These are phyloP conservation scores for Diuraphis noxia DNA, from an alignment of 1,140 invertebrate genomes.

Conservation along the genomic window DNA sequence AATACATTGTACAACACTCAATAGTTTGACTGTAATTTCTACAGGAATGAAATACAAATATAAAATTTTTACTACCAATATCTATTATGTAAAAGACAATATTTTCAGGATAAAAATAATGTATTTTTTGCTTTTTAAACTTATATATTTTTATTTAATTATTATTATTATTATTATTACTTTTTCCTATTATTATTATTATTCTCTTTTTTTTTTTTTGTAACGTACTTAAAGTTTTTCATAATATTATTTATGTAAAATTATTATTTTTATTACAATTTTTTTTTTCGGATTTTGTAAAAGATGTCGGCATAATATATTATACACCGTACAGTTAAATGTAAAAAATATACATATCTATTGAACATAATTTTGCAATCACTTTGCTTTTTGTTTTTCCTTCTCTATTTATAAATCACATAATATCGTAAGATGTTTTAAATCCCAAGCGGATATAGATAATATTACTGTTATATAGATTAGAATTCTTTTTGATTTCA, in stretches of 20 bases:
- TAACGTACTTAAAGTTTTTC: not conserved
- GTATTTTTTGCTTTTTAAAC: not conserved
- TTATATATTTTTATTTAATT: not conserved
- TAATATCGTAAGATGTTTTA: not conserved
- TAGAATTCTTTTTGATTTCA: too few relatives aligned
- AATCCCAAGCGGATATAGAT: too few relatives aligned
- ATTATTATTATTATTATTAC: not conserved
- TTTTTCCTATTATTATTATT: conserved; percentile 20
- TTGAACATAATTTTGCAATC: not conserved
- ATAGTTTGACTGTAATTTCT: not conserved
- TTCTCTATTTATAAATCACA: not conserved
- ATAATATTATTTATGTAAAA: not conserved
- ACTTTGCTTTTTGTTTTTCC: not conserved
- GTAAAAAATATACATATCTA: conserved; percentile 9
- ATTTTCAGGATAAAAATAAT: not conserved
- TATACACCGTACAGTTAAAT: not conserved
- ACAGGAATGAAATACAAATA: not conserved
- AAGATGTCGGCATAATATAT: not conserved
- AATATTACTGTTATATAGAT: too few relatives aligned
- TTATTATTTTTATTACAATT: conserved; percentile 15
- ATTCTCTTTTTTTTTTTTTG: not conserved
- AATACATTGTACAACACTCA: not conserved
- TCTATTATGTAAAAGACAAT: not conserved
- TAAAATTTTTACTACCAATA: not conserved
- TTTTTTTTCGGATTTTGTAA: not conserved